Evolutionary conservation across 2,797 vertebrate species (phyloP), one percentile per base, ranked within the genome.

Genomic region (Poecilia gillii): DNA sequence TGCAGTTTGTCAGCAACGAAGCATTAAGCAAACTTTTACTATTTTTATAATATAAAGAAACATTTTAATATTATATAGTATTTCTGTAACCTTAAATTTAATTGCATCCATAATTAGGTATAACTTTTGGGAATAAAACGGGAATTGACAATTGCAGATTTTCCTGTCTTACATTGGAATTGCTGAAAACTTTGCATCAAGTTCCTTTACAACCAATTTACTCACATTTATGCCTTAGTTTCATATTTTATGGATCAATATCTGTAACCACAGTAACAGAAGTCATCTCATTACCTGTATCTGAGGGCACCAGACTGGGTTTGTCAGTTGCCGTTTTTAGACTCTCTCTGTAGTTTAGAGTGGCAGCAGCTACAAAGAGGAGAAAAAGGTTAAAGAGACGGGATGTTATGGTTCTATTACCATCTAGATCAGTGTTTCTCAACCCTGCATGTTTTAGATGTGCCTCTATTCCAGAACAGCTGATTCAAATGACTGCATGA

Each of bases 321-420:
- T 81, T 77, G 33, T 90, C 6, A 4, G 91, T 4, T 57, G 91
- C 83, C 0, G 18, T 92, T 75, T 82, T 95, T 71, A 96, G 33
- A 81, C 93, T 95, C 41, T 78, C 84, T 36, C 94, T 81, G 89
- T 95, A 96, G 70, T 93, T 93, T 3, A 92, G 46, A 2, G 93
- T 92, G 28, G 85, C 89, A 7, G 84, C 76, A 23, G 89, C 94
- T 93, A 90, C 53, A 45, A 57, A 79, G 23, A 7, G 71, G 1
- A 79, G 2, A 74, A 70, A 6, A 46, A 16, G 43, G 20, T 36
- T 8, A 68, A 20, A 39, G 20, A 0, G 9, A 4, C 23, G 62
- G 62, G 33, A 11, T 51, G 12, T 28, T 59, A 31, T 20, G 28
- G 28, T 36, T 64, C 31, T 36, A 8, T 64, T 33, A 36, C 2